Evolutionary conservation across 2,113 vertebrate species (phyloP).

Genomic region (Solea solea): DNA sequence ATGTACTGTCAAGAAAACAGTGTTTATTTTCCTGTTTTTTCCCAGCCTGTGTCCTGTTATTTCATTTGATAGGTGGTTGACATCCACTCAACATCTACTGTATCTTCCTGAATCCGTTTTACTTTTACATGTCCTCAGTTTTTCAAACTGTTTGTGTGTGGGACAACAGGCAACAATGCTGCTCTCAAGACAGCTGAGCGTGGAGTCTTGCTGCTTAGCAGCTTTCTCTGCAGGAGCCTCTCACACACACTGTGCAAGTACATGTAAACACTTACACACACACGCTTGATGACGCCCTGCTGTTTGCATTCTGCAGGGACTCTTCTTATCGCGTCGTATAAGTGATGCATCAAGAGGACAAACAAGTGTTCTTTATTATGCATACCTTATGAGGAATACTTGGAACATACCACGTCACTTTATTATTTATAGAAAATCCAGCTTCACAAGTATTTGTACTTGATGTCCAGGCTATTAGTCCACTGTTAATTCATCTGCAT

Average conservation of each 20-base stretch:
- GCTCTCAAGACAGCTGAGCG: slow-evolving; percentile 26
- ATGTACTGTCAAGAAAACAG: not conserved
- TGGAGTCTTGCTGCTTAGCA: slow-evolving; percentile 27
- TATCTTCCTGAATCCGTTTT: not conserved
- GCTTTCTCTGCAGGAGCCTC: slow-evolving; percentile 40
- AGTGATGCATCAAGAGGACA: slow-evolving; percentile 20
- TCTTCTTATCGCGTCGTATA: slow-evolving; percentile 23
- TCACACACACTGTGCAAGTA: slow-evolving; percentile 13
- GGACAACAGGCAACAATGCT: slow-evolving; percentile 21
- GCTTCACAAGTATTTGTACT: not conserved
- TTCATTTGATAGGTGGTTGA: not conserved
- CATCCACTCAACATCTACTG: too few relatives aligned
- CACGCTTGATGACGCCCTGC: slow-evolving; percentile 1
- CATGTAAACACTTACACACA: slow-evolving; percentile 4
- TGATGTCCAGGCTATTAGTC: not conserved
- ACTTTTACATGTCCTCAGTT: not conserved
- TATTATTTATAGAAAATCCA: too few relatives aligned
- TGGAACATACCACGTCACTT: too few relatives aligned
- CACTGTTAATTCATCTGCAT: too few relatives aligned
- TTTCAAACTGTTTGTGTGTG: not conserved
- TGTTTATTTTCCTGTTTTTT: not conserved
- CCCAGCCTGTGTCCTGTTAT: not conserved
- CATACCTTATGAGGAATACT: not conserved
- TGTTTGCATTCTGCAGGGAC: slow-evolving; percentile 32
- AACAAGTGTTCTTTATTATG: slow-evolving; percentile 11